Conservation (phyloP, 64 coral and sea anemone species). For the Actinia tenebrosa region DNA sequence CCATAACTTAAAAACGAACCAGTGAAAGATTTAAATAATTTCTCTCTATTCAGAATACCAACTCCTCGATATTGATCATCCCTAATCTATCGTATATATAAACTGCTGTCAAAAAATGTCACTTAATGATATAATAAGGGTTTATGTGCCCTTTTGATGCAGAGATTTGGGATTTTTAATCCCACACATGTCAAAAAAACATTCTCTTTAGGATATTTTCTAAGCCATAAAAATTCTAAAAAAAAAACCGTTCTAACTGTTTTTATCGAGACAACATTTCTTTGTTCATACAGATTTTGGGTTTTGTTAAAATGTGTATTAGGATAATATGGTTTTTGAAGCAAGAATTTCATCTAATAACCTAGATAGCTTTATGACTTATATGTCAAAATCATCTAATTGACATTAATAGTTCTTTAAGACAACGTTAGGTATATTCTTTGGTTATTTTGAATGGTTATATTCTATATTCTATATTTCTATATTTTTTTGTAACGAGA, state of each 20-base stretch:
- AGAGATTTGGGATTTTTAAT: background rate
- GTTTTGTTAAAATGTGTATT: no score
- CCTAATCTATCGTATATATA: background rate
- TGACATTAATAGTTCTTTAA: background rate
- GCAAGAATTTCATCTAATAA: background rate
- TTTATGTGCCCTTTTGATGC: background rate
- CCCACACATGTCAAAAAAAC: background rate
- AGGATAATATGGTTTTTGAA: background rate
- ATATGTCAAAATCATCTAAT: background rate
- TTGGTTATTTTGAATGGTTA: background rate
- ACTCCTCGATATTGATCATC: background rate
- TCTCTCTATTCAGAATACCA: background rate
- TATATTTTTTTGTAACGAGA: no score
- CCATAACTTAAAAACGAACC: background rate
- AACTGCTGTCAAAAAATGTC: background rate
- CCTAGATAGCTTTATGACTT: background rate
- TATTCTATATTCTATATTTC: background rate
- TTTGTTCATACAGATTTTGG: no score
- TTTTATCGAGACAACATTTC: no score
- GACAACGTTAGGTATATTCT: background rate
- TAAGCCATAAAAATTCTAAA: no score
- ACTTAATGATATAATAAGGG: background rate
- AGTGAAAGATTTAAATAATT: background rate
- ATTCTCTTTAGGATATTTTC: no score
- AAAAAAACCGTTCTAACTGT: no score